Percentiles rank a stretch among this genome's conserved stretches.
phyloP scores from a whole-genome alignment of 2,113 vertebrate species.

The Albula goreensis region DNA sequence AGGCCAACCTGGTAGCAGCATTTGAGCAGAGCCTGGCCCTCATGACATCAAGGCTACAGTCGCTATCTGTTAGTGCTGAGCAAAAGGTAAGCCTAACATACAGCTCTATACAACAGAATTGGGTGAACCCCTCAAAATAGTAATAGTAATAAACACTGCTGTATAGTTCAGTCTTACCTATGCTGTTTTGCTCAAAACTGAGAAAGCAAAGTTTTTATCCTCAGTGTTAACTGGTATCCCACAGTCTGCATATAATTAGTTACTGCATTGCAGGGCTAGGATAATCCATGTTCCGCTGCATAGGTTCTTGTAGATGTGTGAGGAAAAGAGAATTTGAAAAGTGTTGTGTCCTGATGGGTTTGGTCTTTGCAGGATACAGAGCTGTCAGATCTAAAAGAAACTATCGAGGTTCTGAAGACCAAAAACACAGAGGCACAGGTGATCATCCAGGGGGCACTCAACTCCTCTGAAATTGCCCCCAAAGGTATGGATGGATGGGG shows the following conservation, averaged over 20 bases:
- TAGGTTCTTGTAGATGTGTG: not conserved
- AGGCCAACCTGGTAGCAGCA: slow-evolving; percentile 95
- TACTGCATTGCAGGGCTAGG: too few relatives aligned
- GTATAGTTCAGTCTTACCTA: too few relatives aligned
- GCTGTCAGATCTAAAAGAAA: slow-evolving; percentile 86
- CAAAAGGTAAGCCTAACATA: slow-evolving; percentile 79
- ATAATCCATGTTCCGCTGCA: not conserved
- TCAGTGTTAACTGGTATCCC: too few relatives aligned
- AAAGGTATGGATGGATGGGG: slow-evolving; percentile 72
- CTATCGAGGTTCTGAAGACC: slow-evolving; percentile 86
- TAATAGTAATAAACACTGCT: too few relatives aligned
- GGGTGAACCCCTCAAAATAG: too few relatives aligned
- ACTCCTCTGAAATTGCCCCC: slow-evolving; percentile 76
- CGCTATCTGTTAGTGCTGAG: slow-evolving; percentile 85
- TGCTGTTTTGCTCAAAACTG: too few relatives aligned
- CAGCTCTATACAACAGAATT: not conserved
- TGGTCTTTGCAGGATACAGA: slow-evolving; percentile 79
- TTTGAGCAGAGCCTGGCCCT: slow-evolving; percentile 95
- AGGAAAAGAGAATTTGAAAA: too few relatives aligned
- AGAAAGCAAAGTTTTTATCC: too few relatives aligned
- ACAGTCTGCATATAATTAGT: too few relatives aligned
- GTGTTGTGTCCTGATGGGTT: not conserved
- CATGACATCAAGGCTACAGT: slow-evolving; percentile 93
- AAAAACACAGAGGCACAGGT: slow-evolving; percentile 93
- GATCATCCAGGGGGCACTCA: slow-evolving; percentile 88